Conservation (phyloP, 2,113 vertebrate genomes). For the Barnardius zonarius region DNA sequence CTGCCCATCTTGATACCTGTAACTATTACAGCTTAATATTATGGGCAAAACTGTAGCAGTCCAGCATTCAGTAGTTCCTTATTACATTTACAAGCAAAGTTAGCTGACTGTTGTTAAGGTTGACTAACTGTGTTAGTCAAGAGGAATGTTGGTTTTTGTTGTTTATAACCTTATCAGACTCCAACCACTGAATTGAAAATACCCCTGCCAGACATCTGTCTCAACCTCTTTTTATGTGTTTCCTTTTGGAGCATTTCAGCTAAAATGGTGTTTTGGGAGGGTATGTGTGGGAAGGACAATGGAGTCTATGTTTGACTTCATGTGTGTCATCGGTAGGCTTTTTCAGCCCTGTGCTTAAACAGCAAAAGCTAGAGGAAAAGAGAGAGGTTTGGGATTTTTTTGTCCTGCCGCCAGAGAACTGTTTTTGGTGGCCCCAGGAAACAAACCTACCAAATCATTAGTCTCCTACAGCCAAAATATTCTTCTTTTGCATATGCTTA, state of each 20-base stretch:
- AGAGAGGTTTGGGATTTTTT: background rate
- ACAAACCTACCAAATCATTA: background rate
- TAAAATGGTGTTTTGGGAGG: background rate
- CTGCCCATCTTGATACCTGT: conserved; percentile 6
- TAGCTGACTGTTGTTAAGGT: background rate
- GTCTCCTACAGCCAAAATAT: background rate
- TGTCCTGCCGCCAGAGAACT: background rate
- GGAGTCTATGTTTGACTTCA: background rate
- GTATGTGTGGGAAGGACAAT: background rate
- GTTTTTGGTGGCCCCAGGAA: background rate
- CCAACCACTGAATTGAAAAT: background rate
- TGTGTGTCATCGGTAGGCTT: background rate
- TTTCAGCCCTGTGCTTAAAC: background rate
- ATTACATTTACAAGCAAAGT: background rate
- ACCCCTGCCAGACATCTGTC: background rate
- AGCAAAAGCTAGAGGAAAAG: background rate
- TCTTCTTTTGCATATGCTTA: background rate
- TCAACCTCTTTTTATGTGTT: background rate
- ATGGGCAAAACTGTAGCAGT: background rate
- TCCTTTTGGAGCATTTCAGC: conserved; percentile 3
- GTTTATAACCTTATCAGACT: conserved; percentile 8
- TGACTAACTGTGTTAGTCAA: conserved; percentile 21
- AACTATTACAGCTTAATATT: background rate
- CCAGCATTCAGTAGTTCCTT: background rate
- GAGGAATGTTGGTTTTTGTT: background rate